A percentile compares a stretch with the other conserved stretches of the same genome.
These are phyloP conservation scores for Mus spretus DNA, from an alignment of 2,797 vertebrate species.

Conservation along the genomic window DNA sequence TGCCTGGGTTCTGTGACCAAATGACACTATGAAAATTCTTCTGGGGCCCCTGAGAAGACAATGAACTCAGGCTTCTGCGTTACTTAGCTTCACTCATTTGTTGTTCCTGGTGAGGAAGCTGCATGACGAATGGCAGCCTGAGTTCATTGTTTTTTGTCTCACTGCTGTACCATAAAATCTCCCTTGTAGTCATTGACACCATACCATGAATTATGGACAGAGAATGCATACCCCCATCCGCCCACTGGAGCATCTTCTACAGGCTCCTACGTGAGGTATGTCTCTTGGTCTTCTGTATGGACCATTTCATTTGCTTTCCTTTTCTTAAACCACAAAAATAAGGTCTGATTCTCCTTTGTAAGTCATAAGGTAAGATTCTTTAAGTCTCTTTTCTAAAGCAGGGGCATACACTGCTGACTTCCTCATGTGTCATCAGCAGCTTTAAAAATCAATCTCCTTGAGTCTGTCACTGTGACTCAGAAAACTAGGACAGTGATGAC, in stretches of 20 bases:
- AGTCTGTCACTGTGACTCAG: slow-evolving; percentile 74
- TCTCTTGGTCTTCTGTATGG: slow-evolving; percentile 46
- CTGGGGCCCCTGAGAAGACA: slow-evolving; percentile 63
- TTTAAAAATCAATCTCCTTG: slow-evolving; percentile 74
- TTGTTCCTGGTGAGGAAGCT: slow-evolving; percentile 1
- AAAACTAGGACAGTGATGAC: slow-evolving; percentile 59
- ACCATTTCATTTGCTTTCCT: slow-evolving; percentile 26
- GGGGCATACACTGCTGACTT: slow-evolving; percentile 60
- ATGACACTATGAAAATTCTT: slow-evolving; percentile 38
- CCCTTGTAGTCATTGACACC: slow-evolving; percentile 38
- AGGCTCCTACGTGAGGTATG: not conserved
- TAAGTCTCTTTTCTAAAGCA: slow-evolving; percentile 68
- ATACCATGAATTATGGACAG: slow-evolving; percentile 42
- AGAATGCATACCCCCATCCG: slow-evolving; percentile 14
- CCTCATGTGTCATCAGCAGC: slow-evolving; percentile 46
- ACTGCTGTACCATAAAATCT: slow-evolving; percentile 66
- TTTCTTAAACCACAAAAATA: slow-evolving; percentile 3
- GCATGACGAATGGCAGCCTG: slow-evolving; percentile 59
- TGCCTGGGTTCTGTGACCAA: slow-evolving; percentile 4
- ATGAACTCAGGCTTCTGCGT: slow-evolving; percentile 34
- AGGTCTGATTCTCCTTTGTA: slow-evolving; percentile 55
- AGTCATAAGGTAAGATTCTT: slow-evolving; percentile 54
- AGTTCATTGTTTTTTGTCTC: slow-evolving; percentile 69
- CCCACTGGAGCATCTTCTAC: not conserved
- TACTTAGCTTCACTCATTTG: slow-evolving; percentile 73